Evolutionary conservation across 2,888 invertebrate genomes (phyloP), one percentile per base, ranked within the genome.

Genomic region (Trachelus stipa): DNA sequence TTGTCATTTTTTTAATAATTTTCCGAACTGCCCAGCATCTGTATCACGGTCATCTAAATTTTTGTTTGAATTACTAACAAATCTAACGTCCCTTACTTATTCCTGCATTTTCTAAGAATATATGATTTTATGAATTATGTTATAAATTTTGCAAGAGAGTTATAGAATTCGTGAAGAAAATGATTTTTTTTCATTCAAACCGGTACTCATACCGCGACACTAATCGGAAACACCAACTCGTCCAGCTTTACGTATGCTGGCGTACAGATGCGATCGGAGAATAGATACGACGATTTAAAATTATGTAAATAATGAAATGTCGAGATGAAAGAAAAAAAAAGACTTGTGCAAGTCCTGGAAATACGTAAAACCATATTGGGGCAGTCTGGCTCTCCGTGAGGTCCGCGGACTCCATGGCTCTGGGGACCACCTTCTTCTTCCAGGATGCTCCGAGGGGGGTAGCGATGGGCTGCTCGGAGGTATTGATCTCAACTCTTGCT

Each of bases 401-500:
- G 74, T 74, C 37, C 71, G 71, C 71, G 71, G 71, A 12, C 30
- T 34, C 71, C 12, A 71, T 69, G 77, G 77, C 85, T 85, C 85
- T 79, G 84, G 83, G 83, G 87, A 88, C 85, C 83, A 85, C 85
- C 84, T 83, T 82, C 76, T 80, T 76, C 79, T 85, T 82, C 80
- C 83, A 83, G 84, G 84, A 83, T 84, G 85, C 79, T 76, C 79
- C 79, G 81, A 83, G 83, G 83, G 82, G 79, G 80, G 83, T 82
- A 79, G 83, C 73, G 82, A 82, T 80, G 81, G 81, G 83, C 81
- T 79, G 87, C 88, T 89, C 87, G 89, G 87, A 89, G 89, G 91
- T 91, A 91, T 91, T 91, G 91, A 91, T 91, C 91, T 90, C 87
- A 89, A 90, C 91, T 91, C 91, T 90, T 90, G 89, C 89, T 90